phyloP scores from a whole-genome alignment of 2,113 vertebrate genomes.

The Channa maculata region DNA sequence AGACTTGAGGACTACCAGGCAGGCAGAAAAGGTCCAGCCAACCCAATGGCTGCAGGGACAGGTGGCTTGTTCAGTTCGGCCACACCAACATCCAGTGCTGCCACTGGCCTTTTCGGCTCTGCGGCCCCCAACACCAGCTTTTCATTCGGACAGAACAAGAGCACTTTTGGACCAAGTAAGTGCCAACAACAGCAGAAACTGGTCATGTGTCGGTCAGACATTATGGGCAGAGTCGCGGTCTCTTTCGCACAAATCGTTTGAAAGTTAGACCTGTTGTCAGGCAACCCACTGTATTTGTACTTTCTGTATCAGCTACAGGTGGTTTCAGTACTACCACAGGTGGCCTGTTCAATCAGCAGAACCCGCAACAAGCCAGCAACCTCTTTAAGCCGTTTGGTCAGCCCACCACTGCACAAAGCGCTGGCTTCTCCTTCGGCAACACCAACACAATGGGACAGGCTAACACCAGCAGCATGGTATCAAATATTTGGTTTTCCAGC shows the following conservation, averaged over 20 bases:
- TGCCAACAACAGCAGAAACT: neutral
- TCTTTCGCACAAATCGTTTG: too few relatives aligned
- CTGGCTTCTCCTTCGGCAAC: conserved; percentile 91
- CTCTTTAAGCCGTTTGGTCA: conserved; percentile 94
- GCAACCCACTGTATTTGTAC: neutral
- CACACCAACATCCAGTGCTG: conserved; percentile 86
- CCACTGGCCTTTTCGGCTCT: conserved; percentile 91
- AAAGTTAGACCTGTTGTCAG: too few relatives aligned
- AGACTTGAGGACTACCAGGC: conserved; percentile 96
- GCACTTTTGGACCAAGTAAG: conserved; percentile 91
- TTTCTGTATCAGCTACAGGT: conserved; percentile 73
- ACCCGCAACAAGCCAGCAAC: conserved; percentile 76
- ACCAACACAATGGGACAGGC: conserved; percentile 90
- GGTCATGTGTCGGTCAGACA: neutral
- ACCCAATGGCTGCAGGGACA: conserved; percentile 85
- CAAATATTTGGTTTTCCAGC: neutral
- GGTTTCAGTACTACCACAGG: conserved; percentile 89
- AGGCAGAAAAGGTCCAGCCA: conserved; percentile 92
- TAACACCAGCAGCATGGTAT: conserved; percentile 92
- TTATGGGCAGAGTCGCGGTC: too few relatives aligned
- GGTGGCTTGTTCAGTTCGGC: conserved; percentile 87
- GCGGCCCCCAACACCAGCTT: conserved; percentile 89
- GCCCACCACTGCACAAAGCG: conserved; percentile 88
- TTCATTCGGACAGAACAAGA: conserved; percentile 91
- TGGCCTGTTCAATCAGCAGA: conserved; percentile 87